A percentile compares a stretch with the other conserved stretches of the same genome.
Conservation (phyloP, 92 coral and sea anemone genomes). For the Parazoanthus darwini region DNA sequence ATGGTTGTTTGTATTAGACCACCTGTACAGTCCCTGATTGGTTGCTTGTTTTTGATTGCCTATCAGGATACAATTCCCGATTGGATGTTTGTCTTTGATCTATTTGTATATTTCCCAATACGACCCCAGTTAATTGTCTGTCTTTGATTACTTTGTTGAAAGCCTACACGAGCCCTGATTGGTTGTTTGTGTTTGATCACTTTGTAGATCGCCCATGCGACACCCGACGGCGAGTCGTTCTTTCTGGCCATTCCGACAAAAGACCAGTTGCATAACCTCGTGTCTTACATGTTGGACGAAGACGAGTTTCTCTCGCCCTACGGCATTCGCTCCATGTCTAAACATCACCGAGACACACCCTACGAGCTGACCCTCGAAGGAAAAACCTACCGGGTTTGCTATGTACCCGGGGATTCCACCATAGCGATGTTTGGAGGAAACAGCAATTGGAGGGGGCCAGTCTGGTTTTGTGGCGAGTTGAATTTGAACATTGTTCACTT, state of each 20-base stretch:
- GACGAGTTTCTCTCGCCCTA: slow-evolving; percentile 88
- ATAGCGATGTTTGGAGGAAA: slow-evolving; percentile 91
- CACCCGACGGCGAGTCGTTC: slow-evolving; percentile 69
- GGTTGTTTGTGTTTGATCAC: neutral
- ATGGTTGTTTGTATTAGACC: too few relatives aligned
- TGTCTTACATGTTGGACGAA: slow-evolving; percentile 80
- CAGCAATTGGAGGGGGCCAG: slow-evolving; percentile 98
- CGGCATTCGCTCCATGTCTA: slow-evolving; percentile 85
- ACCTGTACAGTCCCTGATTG: neutral
- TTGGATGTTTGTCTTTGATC: too few relatives aligned
- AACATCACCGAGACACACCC: slow-evolving; percentile 70
- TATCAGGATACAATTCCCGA: too few relatives aligned
- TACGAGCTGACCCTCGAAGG: slow-evolving; percentile 70
- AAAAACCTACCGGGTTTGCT: slow-evolving; percentile 61
- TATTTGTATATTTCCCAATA: too few relatives aligned
- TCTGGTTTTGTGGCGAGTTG: slow-evolving; percentile 86
- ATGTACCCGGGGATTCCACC: slow-evolving; percentile 90
- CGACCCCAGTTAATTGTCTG: neutral
- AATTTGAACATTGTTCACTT: neutral
- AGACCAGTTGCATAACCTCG: slow-evolving; percentile 67
- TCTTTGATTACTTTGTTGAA: slow-evolving; percentile 37
- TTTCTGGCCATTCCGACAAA: slow-evolving; percentile 89
- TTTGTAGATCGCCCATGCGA: slow-evolving; percentile 68
- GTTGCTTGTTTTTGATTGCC: neutral
- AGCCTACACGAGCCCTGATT: neutral